phyloP scores from a whole-genome alignment of 2,113 vertebrate species.

The Centrocercus urophasianus region DNA sequence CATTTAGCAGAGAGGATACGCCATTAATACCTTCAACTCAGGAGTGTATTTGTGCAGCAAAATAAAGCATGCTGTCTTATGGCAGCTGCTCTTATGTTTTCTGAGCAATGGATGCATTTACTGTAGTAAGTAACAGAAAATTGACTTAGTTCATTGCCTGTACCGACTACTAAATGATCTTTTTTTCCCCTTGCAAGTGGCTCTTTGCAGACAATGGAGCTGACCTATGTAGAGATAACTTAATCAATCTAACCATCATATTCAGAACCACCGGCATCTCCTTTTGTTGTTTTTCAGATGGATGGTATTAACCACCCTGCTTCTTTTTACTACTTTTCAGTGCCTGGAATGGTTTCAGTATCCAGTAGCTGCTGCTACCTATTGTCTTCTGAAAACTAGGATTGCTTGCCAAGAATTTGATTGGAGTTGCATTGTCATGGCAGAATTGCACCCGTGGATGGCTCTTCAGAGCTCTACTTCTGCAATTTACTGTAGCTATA shows the following conservation, averaged over 20 bases:
- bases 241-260: not conserved
- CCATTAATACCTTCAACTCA: not conserved
- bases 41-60: slow-evolving; percentile 27
- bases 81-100: slow-evolving; percentile 8
- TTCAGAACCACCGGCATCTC: not conserved
- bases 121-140: slow-evolving; percentile 9
- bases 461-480: slow-evolving; percentile 9
- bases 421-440: slow-evolving; percentile 36
- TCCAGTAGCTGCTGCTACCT: slow-evolving; percentile 41
- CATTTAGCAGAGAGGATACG: not conserved
- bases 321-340: slow-evolving; percentile 35
- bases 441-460: not conserved
- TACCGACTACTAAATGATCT: not conserved
- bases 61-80: slow-evolving; percentile 30
- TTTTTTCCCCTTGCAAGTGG: not conserved
- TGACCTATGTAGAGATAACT: not conserved
- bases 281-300: not conserved
- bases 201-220: not conserved
- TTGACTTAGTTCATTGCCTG: not conserved
- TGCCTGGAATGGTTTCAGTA: slow-evolving; percentile 39
- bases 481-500: slow-evolving; percentile 50
- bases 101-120: not conserved
- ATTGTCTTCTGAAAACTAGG: slow-evolving; percentile 49
- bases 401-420: slow-evolving; percentile 28
- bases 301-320: slow-evolving; percentile 7